These are phyloP conservation scores for Ormyrus labotus DNA, from an alignment of 2,888 invertebrate species.

Conservation along the genomic window DNA sequence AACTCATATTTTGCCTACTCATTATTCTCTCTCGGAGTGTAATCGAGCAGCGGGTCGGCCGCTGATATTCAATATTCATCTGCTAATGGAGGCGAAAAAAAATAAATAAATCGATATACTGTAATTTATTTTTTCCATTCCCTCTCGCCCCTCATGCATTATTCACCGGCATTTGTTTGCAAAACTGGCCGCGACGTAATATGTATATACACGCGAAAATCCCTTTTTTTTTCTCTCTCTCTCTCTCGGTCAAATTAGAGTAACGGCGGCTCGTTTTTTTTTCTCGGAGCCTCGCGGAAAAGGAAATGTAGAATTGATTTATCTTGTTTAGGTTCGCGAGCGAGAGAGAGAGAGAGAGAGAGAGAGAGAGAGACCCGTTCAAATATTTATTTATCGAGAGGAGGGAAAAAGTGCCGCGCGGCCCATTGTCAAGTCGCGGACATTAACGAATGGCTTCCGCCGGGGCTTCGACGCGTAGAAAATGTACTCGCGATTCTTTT, in stretches of 20 bases:
- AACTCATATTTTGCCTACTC: no score
- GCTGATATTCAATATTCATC: conserved; percentile 25
- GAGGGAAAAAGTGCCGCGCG: conserved; percentile 35
- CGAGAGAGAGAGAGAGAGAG: no score
- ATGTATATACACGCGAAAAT: no score
- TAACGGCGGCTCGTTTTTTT: neutral
- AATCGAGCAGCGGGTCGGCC: no score
- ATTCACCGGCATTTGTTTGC: neutral
- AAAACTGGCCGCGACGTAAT: no score
- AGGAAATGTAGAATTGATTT: conserved; percentile 53
- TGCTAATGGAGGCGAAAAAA: neutral
- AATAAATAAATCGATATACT: conserved; percentile 1
- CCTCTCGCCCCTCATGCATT: conserved; percentile 5
- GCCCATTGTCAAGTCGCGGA: conserved; percentile 65
- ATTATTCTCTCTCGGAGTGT: no score
- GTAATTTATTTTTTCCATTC: neutral
- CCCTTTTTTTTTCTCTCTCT: no score
- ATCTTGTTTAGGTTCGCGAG: conserved; percentile 46
- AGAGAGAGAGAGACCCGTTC: conserved; percentile 53
- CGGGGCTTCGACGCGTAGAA: conserved; percentile 55
- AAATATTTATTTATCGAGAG: conserved; percentile 68
- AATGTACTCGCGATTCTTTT: conserved; percentile 17
- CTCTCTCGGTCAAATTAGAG: conserved; percentile 29
- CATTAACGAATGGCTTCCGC: conserved; percentile 69
- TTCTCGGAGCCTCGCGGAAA: neutral